These are phyloP conservation scores for Carassius gibelio DNA, from an alignment of 2,113 vertebrate genomes.

Conservation along the genomic window DNA sequence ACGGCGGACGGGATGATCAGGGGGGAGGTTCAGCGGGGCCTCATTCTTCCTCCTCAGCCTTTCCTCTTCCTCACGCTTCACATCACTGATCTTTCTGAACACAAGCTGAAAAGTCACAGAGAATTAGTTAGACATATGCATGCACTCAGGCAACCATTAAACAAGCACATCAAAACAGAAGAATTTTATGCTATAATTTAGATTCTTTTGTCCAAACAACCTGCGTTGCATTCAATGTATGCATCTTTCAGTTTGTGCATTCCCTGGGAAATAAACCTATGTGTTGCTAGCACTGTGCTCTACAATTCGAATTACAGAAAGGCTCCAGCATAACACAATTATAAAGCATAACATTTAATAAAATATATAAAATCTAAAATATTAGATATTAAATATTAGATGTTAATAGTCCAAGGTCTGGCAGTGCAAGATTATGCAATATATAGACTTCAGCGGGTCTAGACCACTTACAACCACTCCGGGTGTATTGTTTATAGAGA, in stretches of 20 bases:
- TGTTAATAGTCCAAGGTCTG: background rate
- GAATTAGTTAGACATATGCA: background rate
- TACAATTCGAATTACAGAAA: too few species aligned
- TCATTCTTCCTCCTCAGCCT: conserved; percentile 94
- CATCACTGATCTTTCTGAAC: conserved; percentile 97
- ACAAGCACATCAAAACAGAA: background rate
- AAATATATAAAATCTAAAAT: background rate
- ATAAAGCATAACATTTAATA: too few species aligned
- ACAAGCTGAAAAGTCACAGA: conserved; percentile 82
- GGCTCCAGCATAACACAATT: too few species aligned
- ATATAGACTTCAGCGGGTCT: background rate
- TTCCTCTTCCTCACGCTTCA: conserved; percentile 97
- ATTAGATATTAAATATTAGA: too few species aligned
- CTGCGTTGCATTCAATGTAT: background rate
- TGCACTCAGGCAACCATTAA: background rate
- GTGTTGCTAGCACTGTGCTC: too few species aligned
- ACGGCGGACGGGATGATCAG: conserved; percentile 91
- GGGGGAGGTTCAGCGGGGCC: conserved; percentile 91
- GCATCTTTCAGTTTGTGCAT: background rate
- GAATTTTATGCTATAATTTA: too few species aligned
- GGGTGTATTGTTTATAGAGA: background rate
- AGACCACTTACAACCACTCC: background rate
- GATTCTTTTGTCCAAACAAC: too few species aligned
- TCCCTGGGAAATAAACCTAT: background rate
- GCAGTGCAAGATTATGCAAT: background rate